phyloP scores from a whole-genome alignment of 2,888 invertebrate species.

The Mechanitis messenoides region DNA sequence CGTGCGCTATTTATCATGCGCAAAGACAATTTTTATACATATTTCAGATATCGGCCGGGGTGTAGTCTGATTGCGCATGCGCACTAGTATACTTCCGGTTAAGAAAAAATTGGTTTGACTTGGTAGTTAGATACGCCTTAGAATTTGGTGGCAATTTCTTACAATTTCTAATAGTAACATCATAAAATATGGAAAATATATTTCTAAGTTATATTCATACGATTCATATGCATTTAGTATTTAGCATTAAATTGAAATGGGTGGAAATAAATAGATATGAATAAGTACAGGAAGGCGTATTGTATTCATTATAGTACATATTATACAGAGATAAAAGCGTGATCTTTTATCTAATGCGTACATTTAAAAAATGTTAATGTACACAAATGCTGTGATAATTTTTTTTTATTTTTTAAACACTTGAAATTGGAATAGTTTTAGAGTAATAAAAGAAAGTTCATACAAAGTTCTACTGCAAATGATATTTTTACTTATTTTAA shows the following conservation, averaged over 20 bases:
- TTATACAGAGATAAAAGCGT: too few relatives aligned
- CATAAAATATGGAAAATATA: too few relatives aligned
- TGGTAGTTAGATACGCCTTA: neutral
- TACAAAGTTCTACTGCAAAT: too few relatives aligned
- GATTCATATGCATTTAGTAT: too few relatives aligned
- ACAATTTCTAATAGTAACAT: neutral
- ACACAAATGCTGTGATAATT: too few relatives aligned
- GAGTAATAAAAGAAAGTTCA: too few relatives aligned
- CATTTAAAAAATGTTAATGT: too few relatives aligned
- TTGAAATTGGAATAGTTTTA: too few relatives aligned
- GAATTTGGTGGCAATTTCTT: neutral
- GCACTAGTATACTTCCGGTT: neutral
- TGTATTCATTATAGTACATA: neutral
- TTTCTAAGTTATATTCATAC: too few relatives aligned
- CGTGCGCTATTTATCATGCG: neutral
- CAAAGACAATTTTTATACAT: neutral
- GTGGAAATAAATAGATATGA: neutral
- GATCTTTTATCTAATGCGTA: too few relatives aligned
- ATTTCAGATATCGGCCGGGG: neutral
- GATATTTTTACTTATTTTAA: too few relatives aligned
- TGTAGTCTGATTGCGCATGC: constrained; percentile 2
- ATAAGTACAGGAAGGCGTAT: neutral
- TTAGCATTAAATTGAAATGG: neutral
- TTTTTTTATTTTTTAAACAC: too few relatives aligned
- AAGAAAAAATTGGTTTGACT: neutral